Base-by-base conservation (phyloP, 1,140 invertebrate genomes). In the Oscheius sp. region DNA sequence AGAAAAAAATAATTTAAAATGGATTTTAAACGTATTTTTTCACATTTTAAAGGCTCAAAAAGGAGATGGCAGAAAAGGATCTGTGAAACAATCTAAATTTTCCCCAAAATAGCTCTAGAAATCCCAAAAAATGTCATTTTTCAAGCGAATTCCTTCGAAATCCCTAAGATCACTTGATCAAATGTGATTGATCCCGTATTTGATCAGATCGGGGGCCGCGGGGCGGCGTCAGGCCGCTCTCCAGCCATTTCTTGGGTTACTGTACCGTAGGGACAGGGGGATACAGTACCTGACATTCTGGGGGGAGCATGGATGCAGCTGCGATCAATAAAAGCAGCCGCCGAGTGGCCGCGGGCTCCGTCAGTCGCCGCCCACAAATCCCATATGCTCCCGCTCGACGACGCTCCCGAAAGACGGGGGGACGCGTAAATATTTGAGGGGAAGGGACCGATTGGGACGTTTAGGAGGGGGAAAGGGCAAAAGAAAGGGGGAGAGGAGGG, bases 261-360 rank as follows among this genome's bases (percentile, higher is more conserved):
- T 13, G 15, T 55, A 55, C 49, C 7, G 49, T 55, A 55, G 7
- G 7, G 15, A 4, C 7, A 55, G 49, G 23, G 7, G 7, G 7
- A 55, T 55, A 55, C 49, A 13, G 49, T 55, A 55, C 49, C 49
- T 55, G 49, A 55, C 49, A 55, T 55, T 55, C 28, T 55, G 49
- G 28, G 28, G 49, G 15, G 15, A 55, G 49, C 49, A 55, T 55
- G 49, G 49, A 55, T 55, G 49, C 49, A 55, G 49, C 49, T 55
- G 49, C 49, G 49, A 55, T 55, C 49, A 55, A 55, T 55, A 55
- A 15, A 55, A n/a, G n/a, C n/a, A n/a, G n/a, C 49, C 15, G 49
- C 49, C 7, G 49, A 55, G 49, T 23, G 49, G 23, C 7, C 23
- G 49, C 7, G 15, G 7, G 49, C 49, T 55, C 49, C 49, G 49